phyloP scores from a whole-genome alignment of 1,140 invertebrate genomes.

The Argopecten irradians region DNA sequence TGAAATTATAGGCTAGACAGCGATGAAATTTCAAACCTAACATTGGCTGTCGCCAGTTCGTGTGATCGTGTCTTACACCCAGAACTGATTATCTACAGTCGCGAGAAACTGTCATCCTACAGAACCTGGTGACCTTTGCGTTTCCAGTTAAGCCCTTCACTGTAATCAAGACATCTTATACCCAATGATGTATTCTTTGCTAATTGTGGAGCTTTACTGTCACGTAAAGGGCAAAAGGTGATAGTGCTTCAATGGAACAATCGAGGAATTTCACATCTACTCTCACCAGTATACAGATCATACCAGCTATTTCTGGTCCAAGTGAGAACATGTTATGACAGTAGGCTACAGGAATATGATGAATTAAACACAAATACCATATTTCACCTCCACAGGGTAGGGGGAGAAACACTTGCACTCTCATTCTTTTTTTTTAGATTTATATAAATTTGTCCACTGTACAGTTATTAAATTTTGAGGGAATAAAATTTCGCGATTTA shows the following conservation, averaged over 20 bases:
- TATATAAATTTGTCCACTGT: too few relatives aligned
- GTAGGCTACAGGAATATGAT: not conserved
- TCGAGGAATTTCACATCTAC: not conserved
- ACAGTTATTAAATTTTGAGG: too few relatives aligned
- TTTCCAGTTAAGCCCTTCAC: not conserved
- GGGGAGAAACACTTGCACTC: too few relatives aligned
- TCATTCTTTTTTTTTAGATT: too few relatives aligned
- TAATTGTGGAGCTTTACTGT: not conserved
- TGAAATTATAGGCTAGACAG: not conserved
- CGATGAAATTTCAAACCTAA: not conserved
- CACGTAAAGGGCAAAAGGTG: not conserved
- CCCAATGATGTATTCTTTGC: conserved; percentile 15
- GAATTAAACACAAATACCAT: too few relatives aligned
- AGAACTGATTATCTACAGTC: not conserved
- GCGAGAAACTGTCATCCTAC: not conserved
- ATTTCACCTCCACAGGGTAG: too few relatives aligned
- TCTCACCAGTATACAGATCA: not conserved
- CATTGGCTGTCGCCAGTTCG: not conserved
- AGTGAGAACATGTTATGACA: not conserved
- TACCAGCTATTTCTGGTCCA: not conserved
- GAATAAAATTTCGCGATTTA: too few relatives aligned
- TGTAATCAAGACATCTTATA: conserved; percentile 3
- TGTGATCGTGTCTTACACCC: not conserved
- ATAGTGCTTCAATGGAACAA: not conserved
- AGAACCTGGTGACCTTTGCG: not conserved